phyloP scores from a whole-genome alignment of 1,140 invertebrate genomes.

The Olivierus martensii region DNA sequence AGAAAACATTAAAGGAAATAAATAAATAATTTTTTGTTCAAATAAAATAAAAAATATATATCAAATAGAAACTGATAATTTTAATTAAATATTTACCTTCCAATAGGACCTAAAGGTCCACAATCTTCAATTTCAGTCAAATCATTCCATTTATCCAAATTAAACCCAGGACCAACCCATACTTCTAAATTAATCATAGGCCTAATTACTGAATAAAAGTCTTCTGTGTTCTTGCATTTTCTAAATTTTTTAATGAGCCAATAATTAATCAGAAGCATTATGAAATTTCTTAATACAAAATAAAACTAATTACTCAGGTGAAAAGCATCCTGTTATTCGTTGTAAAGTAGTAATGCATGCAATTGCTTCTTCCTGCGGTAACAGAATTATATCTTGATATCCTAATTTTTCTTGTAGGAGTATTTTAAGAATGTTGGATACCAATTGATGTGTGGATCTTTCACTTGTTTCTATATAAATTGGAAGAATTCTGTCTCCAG shows the following conservation, averaged over 20 bases:
- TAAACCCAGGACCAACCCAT: slow-evolving; percentile 45
- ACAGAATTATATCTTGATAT: slow-evolving; percentile 40
- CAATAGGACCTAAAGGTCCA: slow-evolving; percentile 43
- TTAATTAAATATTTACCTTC: slow-evolving; percentile 27
- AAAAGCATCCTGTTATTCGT: slow-evolving; percentile 2
- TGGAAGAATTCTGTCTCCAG: slow-evolving; percentile 21
- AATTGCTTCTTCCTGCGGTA: slow-evolving; percentile 20
- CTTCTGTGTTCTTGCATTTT: neutral
- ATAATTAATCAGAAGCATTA: no score
- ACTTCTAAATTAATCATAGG: slow-evolving; percentile 54
- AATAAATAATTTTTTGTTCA: no score
- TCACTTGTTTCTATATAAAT: slow-evolving; percentile 28
- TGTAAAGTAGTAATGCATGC: slow-evolving; percentile 32
- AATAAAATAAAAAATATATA: no score
- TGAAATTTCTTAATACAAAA: neutral
- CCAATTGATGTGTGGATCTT: slow-evolving; percentile 43
- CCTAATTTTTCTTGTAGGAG: slow-evolving; percentile 47
- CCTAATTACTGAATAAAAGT: no score
- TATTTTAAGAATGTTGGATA: slow-evolving; percentile 46
- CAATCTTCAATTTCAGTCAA: slow-evolving; percentile 39
- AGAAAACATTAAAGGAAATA: neutral
- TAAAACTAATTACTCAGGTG: neutral
- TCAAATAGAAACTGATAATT: no score
- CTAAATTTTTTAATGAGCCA: neutral
- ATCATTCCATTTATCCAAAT: slow-evolving; percentile 31